Base-by-base conservation (phyloP, 2,797 vertebrate species). In the Delichon dasypus region DNA sequence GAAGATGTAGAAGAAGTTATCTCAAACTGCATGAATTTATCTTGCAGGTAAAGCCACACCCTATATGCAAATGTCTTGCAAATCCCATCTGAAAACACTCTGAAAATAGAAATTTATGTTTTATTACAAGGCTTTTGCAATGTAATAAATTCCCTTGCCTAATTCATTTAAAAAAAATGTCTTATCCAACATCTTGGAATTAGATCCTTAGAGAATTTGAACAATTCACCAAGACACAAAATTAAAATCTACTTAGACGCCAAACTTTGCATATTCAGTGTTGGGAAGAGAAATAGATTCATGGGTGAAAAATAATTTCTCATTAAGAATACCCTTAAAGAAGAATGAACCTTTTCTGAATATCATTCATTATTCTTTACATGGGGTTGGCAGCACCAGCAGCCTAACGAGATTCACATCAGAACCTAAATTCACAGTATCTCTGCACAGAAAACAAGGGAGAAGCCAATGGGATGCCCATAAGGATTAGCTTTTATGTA, bases 1-100 rank as follows among this genome's bases (percentile, higher is more conserved):
- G 72, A 95, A 67, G 23, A 68, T 71, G 70, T 38, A 34, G 42
- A 45, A 44, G 58, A 93, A 96, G 79, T n/a, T 2, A 82, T 38
- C 62, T 88, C 44, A 71, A 97, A 88, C 30, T 92, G n/a, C 8
- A 29, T 68, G 42, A 91, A 91, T 66, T 86, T 72, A 88, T 66
- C 27, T 44, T 79, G 14, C 80, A 93, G 74, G 47, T 32, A 95
- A 88, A 82, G 36, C 25, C 66, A 51, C 61, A 26, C 47, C 67
- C 51, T 71, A 47, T 13, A 78, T 85, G 55, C 16, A 93, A 87
- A 94, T 73, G 13, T 21, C 62, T 54, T 91, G 34, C 27, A 92
- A 95, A 92, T 87, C 32, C 29, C 18, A 78, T 60, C 50, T 34
- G 9, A 94, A 95, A 77, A 58, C 68, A 78, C 40, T 48, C 58